Percentiles rank a stretch among this genome's conserved stretches.
Conservation (phyloP, 2,113 vertebrate species). For the Elephas maximus region DNA sequence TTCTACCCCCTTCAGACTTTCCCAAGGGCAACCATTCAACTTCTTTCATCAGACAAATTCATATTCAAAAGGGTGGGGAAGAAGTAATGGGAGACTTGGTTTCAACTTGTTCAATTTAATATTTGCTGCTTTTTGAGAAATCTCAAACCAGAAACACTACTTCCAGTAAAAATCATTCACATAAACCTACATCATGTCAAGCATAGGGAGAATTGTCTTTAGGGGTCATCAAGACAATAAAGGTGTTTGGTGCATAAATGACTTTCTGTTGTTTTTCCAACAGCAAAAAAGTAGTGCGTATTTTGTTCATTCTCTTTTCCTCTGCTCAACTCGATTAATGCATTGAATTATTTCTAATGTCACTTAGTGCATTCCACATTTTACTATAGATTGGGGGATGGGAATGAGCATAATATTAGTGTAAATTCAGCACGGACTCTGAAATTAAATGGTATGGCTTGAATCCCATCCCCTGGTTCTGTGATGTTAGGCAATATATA, state of each 20-base stretch:
- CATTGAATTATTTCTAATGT: not conserved
- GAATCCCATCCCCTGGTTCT: not conserved
- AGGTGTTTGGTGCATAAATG: not conserved
- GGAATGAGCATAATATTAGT: not conserved
- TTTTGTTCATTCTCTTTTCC: not conserved
- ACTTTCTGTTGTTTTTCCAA: not conserved
- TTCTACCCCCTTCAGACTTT: not conserved
- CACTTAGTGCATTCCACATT: not conserved
- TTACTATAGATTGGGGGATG: not conserved
- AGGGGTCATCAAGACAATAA: not conserved
- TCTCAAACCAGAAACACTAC: not conserved
- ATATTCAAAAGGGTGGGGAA: not conserved
- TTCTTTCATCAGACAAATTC: not conserved
- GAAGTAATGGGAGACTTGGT: not conserved
- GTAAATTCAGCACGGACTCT: not conserved
- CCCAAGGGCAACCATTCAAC: not conserved
- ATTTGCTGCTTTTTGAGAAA: not conserved
- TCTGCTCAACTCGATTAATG: not conserved
- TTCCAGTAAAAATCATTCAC: not conserved
- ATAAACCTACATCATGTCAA: not conserved
- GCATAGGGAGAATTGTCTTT: not conserved
- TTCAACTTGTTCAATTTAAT: not conserved
- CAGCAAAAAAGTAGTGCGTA: not conserved
- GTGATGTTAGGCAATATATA: not conserved
- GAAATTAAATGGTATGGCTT: not conserved